Percentiles rank a stretch among this genome's conserved stretches.
phyloP scores from a whole-genome alignment of 2,888 invertebrate species.

The Parthenolecanium corni region DNA sequence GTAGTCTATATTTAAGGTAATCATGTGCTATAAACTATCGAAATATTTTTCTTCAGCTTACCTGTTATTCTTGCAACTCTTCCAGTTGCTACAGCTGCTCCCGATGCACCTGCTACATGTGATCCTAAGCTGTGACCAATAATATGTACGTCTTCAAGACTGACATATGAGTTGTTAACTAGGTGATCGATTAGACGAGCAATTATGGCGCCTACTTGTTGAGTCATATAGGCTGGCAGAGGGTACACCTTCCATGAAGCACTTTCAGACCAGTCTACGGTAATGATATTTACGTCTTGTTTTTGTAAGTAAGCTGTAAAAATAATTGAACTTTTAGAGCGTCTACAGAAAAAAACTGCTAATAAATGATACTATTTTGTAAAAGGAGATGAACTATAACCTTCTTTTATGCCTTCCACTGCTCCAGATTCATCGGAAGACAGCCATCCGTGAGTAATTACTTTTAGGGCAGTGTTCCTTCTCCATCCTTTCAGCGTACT shows the following conservation, averaged over 20 bases:
- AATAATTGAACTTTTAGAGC: not conserved
- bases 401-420: constrained; percentile 29
- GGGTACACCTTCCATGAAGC: constrained; percentile 35
- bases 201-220: constrained; percentile 33
- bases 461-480: constrained; percentile 15
- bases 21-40: no score
- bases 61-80: constrained; percentile 33
- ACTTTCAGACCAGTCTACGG: constrained; percentile 43
- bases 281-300: constrained; percentile 42
- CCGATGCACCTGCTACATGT: constrained; percentile 32
- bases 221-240: constrained; percentile 30
- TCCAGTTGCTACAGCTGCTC: constrained; percentile 19
- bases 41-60: no score
- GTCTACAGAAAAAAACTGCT: not conserved
- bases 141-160: constrained; percentile 33
- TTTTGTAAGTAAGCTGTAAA: constrained; percentile 38
- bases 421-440: constrained; percentile 11
- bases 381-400: constrained; percentile 5
- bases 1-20: no score
- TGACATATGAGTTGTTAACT: constrained; percentile 34
- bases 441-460: constrained; percentile 30
- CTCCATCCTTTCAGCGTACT: constrained; percentile 16
- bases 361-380: not conserved
- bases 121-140: constrained; percentile 33
- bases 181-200: constrained; percentile 37